Base-by-base conservation (phyloP, 2,888 invertebrate species). In the Melieria omissa region DNA sequence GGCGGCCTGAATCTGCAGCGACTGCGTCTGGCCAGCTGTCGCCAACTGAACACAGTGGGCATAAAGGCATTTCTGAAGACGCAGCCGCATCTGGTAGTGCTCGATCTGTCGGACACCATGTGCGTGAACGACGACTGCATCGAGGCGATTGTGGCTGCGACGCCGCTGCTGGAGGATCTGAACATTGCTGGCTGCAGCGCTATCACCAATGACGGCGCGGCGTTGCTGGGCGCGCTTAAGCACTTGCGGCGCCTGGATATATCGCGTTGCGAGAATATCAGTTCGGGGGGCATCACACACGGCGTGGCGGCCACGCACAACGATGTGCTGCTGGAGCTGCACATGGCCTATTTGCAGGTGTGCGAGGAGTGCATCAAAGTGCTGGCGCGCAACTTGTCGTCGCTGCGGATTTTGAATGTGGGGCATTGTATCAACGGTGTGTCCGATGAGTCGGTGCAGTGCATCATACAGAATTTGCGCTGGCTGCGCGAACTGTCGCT, bases 381-480 rank as follows among this genome's bases (percentile, higher is more conserved):
- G 80, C 88, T 93, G 70, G 90, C 91, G 8, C 88, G 89, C 78
- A 88, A 88, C 76, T 86, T 92, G 70, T 89, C 89, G 1, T 89
- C 89, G 72, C 85, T 93, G 58, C 88, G 86, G 0, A 84, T 88
- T 41, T 86, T 94, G 41, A 91, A 93, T 81, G 82, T 93, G 61
- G 91, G 91, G 72, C 91, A 90, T 77, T 93, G 93, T 81, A 90
- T 91, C 76, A 91, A 90, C 86, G 91, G 90, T n/a, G 90, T 93
- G 1, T 92, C 92, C 4, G 92, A 93, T 80, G 88, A 88, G 72
- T 90, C 90, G 16, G 88, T 93, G 67, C 91, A 93, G 87, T 90
- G 89, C 57, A 89, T 94, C 76, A 91, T 93, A 73, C 89, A 90
- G 78, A 89, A 92, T 78, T 89, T 93, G 78, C 82, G 89, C 14